Evolutionary conservation across 2,888 invertebrate genomes (phyloP).

Genomic region (Caradrina clavipalpis): DNA sequence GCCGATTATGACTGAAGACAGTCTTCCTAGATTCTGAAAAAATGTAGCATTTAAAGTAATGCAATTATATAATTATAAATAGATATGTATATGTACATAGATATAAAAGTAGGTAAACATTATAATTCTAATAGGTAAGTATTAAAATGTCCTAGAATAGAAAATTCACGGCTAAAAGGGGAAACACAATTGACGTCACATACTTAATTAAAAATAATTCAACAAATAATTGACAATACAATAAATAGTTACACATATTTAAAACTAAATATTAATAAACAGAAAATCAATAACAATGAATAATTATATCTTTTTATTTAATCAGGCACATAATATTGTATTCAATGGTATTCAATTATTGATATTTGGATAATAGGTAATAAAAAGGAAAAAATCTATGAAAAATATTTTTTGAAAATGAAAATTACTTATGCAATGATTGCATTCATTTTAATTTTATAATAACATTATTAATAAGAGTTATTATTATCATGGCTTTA

Average conservation of each 20-base stretch:
- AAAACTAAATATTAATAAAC: constrained; percentile 56
- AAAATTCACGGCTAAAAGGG: constrained; percentile 36
- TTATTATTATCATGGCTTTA: background rate
- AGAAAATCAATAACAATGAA: constrained; percentile 63
- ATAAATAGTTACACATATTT: constrained; percentile 62
- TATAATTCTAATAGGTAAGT: constrained; percentile 9
- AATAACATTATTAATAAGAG: background rate
- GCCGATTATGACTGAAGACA: constrained; percentile 18
- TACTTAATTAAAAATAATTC: constrained; percentile 55
- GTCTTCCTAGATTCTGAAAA: constrained; percentile 13
- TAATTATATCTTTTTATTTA: constrained; percentile 51
- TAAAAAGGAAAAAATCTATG: constrained; percentile 7
- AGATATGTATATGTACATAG: constrained; percentile 6
- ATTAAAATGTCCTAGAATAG: constrained; percentile 37
- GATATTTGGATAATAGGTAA: constrained; percentile 49
- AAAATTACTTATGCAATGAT: background rate
- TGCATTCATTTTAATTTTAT: background rate
- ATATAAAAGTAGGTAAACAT: constrained; percentile 26
- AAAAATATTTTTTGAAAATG: constrained; percentile 8
- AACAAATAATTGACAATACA: constrained; percentile 60
- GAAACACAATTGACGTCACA: constrained; percentile 41
- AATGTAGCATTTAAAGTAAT: constrained; percentile 4
- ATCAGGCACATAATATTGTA: constrained; percentile 65
- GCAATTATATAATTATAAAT: constrained; percentile 3
- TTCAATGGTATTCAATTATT: constrained; percentile 60